Evolutionary conservation across 2,113 vertebrate species (phyloP).

Genomic region (Typhlomys cinereus): DNA sequence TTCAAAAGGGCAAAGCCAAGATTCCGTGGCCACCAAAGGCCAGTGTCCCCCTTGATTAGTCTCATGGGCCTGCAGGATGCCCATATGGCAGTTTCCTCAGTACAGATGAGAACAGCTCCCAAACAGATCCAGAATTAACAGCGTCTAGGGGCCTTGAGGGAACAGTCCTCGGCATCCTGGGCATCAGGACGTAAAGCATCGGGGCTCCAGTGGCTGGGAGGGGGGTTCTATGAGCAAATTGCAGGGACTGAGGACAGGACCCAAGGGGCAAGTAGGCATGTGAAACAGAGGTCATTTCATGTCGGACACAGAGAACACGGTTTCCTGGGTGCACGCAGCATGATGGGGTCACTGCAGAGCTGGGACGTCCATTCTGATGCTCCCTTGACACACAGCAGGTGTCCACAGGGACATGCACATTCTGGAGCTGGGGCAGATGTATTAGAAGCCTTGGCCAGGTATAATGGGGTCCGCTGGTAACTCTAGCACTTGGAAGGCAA

Average conservation of each 20-base stretch:
- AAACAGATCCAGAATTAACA: constrained; percentile 63
- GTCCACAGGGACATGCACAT: too few relatives aligned
- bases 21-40: background rate
- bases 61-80: constrained; percentile 58
- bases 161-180: too few relatives aligned
- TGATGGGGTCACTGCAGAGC: background rate
- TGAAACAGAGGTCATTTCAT: background rate
- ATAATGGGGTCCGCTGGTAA: too few relatives aligned
- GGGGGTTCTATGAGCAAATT: background rate
- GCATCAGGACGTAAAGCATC: background rate
- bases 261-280: background rate
- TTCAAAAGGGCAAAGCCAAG: background rate
- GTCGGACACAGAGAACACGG: background rate
- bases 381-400: too few relatives aligned
- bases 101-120: constrained; percentile 66
- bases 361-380: too few relatives aligned
- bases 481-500: too few relatives aligned
- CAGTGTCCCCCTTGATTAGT: constrained; percentile 71
- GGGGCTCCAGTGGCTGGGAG: background rate
- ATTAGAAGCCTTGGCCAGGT: too few relatives aligned
- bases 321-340: background rate
- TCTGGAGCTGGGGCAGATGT: too few relatives aligned
- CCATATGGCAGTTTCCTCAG: constrained; percentile 69
- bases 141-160: constrained; percentile 35
- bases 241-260: background rate